Conservation (phyloP, 53 echinoderm and acorn worm species). For the Glandiceps talaboti region DNA sequence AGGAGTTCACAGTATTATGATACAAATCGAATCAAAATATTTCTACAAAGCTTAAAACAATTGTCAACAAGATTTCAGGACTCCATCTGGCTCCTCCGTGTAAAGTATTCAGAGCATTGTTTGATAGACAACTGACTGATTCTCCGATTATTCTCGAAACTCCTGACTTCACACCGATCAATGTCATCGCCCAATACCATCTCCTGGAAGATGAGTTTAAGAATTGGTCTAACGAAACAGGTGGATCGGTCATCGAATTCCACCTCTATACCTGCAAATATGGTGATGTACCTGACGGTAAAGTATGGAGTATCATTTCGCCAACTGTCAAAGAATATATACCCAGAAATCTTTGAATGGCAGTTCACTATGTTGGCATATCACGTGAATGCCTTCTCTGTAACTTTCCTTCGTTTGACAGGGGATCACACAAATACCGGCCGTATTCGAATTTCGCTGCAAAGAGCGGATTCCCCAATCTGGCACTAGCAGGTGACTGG, state of each 20-base stretch:
- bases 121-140: constrained; percentile 51
- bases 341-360: constrained; percentile 68
- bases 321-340: constrained; percentile 68
- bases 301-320: constrained; percentile 61
- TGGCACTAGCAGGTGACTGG: constrained; percentile 86
- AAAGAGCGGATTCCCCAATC: constrained; percentile 51
- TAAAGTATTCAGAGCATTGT: constrained; percentile 79
- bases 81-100: constrained; percentile 69
- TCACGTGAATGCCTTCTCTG: constrained; percentile 43
- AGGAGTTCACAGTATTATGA: constrained; percentile 35
- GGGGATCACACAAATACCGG: constrained; percentile 34
- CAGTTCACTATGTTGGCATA: constrained; percentile 52
- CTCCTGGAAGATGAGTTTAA: constrained; percentile 56
- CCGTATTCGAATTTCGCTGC: constrained; percentile 45
- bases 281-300: constrained; percentile 35
- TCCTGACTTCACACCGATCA: constrained; percentile 62
- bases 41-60: not conserved
- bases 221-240: constrained; percentile 66
- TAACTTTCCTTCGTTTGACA: constrained; percentile 62
- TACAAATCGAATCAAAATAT: not conserved
- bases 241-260: constrained; percentile 73
- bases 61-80: constrained; percentile 8
- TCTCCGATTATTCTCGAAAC: constrained; percentile 63
- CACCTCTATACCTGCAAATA: constrained; percentile 57
- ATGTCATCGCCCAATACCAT: constrained; percentile 62